Conservation (phyloP, 2,797 vertebrate species). For the Sebastes diaconus region DNA sequence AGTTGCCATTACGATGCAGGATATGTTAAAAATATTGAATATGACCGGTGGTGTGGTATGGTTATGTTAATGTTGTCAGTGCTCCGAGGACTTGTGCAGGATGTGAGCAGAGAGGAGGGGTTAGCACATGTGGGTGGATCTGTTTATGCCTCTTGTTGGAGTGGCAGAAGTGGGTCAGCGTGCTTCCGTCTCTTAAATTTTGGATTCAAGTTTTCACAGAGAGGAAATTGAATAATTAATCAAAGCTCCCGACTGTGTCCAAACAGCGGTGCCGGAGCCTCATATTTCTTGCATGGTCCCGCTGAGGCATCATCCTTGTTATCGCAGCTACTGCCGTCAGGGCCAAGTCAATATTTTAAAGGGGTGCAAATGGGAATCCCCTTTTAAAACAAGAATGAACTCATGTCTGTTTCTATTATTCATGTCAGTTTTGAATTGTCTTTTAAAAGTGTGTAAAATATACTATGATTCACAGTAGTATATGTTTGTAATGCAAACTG, state of each 20-base stretch:
- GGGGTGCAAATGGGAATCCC: background rate
- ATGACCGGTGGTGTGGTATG: background rate
- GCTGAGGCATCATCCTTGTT: background rate
- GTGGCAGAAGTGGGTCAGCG: conserved; percentile 73
- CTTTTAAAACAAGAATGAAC: background rate
- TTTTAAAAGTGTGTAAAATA: background rate
- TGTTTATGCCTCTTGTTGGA: conserved; percentile 30
- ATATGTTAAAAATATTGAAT: background rate
- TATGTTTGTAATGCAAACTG: too few species aligned
- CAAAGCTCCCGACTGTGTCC: conserved; percentile 39
- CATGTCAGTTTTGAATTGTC: background rate
- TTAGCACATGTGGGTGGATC: background rate
- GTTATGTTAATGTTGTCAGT: background rate
- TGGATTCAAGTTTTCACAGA: conserved; percentile 47
- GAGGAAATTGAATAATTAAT: conserved; percentile 72
- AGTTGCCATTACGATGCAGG: background rate
- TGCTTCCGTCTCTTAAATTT: conserved; percentile 47
- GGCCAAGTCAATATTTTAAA: background rate
- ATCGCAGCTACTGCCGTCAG: background rate
- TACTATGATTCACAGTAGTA: background rate
- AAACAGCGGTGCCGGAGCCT: conserved; percentile 9
- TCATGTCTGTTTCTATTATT: background rate
- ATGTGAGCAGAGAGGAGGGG: background rate
- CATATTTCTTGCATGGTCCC: conserved; percentile 6
- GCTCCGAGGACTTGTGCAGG: background rate